Base-by-base conservation (phyloP, 2,113 vertebrate species). In the Coreoperca whiteheadi region DNA sequence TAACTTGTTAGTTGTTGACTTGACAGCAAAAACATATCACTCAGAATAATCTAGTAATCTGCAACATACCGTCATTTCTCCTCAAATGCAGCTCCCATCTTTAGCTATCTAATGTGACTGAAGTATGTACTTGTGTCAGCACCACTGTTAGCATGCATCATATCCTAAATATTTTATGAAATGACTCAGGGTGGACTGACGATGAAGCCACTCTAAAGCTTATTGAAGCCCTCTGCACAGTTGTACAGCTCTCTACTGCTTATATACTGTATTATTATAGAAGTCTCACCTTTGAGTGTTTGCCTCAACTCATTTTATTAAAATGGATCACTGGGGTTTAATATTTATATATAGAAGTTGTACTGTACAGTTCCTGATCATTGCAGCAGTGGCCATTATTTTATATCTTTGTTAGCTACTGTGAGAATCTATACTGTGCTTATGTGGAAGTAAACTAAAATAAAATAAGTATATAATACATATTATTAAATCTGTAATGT, bases 111-210 rank as follows among this genome's bases (percentile, higher is more conserved):
- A 64, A 80, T 68, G 51, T 79, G 53, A 74, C 65, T 79, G 63
- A 81, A 85, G 67, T 69, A 69, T 63, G 83, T 79, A 43, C 87
- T 78, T 68, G 56, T 67, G 63, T 84, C 77, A 59, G 67, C 57
- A 32, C 34, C 23, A 39, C 76, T 78, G 77, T 81, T 72, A 23
- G 63, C 32, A 81, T 86, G 83, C 78, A 81, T 77, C 72, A 74
- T 23, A 56, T 32, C 48, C 43, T 87, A 79, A 89, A 92, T 90
- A 82, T 89, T 89, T 90, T n/a, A 88, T 88, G 79, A 78, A 84
- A 60, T 81, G 70, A 89, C 74, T 78, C 72, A 56, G 68, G 71
- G 14, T 54, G 34, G 51, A 57, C 65, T 46, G 54, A 65, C 57
- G 56, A 79, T 54, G 69, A 54, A 84, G 69, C 48, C n/a, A 48